These are phyloP conservation scores for Andrena cerasifolii DNA, from an alignment of 1,140 invertebrate genomes.

Conservation along the genomic window DNA sequence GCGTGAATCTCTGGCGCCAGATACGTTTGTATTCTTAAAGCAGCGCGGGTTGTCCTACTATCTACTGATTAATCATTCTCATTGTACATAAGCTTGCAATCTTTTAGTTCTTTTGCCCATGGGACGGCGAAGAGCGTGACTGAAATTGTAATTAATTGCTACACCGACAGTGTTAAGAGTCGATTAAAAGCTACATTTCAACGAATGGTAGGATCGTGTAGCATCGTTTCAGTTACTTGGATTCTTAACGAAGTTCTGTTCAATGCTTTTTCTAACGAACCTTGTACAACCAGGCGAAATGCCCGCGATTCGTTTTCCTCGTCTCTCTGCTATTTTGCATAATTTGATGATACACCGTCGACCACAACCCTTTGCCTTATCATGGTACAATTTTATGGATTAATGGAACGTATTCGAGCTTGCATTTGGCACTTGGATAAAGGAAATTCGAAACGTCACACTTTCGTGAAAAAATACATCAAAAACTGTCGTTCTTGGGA, in stretches of 20 bases:
- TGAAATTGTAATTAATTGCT: not conserved
- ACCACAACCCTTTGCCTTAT: not conserved
- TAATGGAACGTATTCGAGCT: not conserved
- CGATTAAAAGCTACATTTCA: not conserved
- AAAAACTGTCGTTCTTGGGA: constrained; percentile 11
- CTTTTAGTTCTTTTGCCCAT: not conserved
- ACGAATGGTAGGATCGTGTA: too few species aligned
- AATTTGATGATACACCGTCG: not conserved
- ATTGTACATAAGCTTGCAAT: constrained; percentile 2
- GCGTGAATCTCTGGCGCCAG: too few species aligned
- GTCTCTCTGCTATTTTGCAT: constrained; percentile 34
- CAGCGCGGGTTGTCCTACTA: not conserved
- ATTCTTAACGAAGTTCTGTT: not conserved
- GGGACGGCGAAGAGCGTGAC: not conserved
- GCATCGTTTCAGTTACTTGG: too few species aligned
- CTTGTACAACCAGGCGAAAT: constrained; percentile 52
- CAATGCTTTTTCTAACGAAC: constrained; percentile 32
- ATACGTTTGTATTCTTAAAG: too few species aligned
- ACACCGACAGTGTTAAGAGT: not conserved
- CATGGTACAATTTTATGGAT: constrained; percentile 31
- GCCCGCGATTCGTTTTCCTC: constrained; percentile 3
- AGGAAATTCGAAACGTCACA: not conserved
- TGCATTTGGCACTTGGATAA: not conserved
- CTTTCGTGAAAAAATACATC: constrained; percentile 2
- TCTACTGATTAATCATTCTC: not conserved